phyloP scores from a whole-genome alignment of 2,797 vertebrate species.

The Epinephelus awoara region DNA sequence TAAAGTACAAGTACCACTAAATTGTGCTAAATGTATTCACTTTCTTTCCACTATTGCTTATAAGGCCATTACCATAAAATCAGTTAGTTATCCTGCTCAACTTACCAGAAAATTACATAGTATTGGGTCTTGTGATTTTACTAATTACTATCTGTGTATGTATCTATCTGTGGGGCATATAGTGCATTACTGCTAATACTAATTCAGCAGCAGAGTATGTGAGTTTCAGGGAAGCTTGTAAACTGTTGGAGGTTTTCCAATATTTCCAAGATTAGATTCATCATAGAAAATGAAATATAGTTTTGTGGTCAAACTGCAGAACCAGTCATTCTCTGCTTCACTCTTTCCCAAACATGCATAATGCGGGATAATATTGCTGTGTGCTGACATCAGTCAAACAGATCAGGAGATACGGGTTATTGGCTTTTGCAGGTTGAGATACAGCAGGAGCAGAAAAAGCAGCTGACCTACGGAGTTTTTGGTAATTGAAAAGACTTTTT shows the following conservation, averaged over 20 bases:
- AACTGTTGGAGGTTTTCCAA: neutral
- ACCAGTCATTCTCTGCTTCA: neutral
- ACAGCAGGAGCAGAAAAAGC: constrained; percentile 19
- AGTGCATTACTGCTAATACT: neutral
- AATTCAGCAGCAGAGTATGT: too few species aligned
- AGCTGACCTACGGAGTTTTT: constrained; percentile 33
- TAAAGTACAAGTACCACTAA: too few species aligned
- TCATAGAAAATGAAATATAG: neutral
- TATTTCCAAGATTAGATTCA: neutral
- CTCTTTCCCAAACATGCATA: neutral
- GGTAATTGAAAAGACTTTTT: constrained; percentile 49
- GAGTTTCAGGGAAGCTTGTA: neutral
- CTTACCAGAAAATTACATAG: too few species aligned
- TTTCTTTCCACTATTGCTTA: too few species aligned
- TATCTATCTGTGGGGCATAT: neutral
- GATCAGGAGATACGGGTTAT: constrained; percentile 14
- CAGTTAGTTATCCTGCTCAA: too few species aligned
- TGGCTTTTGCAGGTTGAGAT: constrained; percentile 17
- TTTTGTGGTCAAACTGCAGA: neutral
- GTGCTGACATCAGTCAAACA: constrained; percentile 8
- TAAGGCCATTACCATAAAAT: too few species aligned
- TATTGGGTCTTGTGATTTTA: neutral
- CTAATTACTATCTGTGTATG: neutral
- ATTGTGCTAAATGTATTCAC: too few species aligned
- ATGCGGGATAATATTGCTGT: neutral